Evolutionary conservation across 2,797 vertebrate species (phyloP), one percentile per base, ranked within the genome.

Genomic region (Squalus acanthias): DNA sequence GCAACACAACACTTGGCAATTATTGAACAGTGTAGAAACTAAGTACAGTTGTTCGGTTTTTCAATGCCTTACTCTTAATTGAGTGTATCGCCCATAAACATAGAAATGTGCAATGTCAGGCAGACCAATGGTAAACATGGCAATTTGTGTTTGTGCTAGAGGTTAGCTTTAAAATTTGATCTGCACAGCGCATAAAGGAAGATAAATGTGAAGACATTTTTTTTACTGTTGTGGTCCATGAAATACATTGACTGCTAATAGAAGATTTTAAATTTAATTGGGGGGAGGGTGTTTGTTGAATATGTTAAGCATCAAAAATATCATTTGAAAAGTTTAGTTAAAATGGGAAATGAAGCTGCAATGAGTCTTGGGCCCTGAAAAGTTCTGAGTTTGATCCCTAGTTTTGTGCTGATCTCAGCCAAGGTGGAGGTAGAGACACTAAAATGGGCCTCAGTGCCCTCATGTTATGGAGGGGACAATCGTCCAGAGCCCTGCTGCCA

Each of bases 1-100:
- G 98, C 98, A 98, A 98, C 98, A 98, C 97, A 97, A 97, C 98
- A 98, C 97, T 98, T 98, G 97, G 97, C 89, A 96, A 97, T 97
- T 97, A 98, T 97, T 97, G 97, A 97, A 97, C 97, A 96, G 97
- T 97, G 98, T 97, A 98, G 29, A 57, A 95, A 74, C 29, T 74
- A 95, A 95, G 39, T 50, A 76, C 50, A 50, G 57, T 57, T 72
- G 69, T 95, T 76, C 20, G 13, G 46, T 29, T 53, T 95, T 95
- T 72, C 26, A 29, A 53, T 74, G 29, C 26, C 50, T n/a, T 20
- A 29, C 39, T 70, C 20, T 24, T 95, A 63, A 95, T 95, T 20
- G n/a, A 50, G 65, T 12, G 65, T n/a, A 26, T 70, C 93, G 70
- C 3, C 93, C 7, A 50, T 95, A 46, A 70, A 95, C 67, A 46